phyloP scores from a whole-genome alignment of 2,113 vertebrate genomes.

The Gasterosteus nipponicus region DNA sequence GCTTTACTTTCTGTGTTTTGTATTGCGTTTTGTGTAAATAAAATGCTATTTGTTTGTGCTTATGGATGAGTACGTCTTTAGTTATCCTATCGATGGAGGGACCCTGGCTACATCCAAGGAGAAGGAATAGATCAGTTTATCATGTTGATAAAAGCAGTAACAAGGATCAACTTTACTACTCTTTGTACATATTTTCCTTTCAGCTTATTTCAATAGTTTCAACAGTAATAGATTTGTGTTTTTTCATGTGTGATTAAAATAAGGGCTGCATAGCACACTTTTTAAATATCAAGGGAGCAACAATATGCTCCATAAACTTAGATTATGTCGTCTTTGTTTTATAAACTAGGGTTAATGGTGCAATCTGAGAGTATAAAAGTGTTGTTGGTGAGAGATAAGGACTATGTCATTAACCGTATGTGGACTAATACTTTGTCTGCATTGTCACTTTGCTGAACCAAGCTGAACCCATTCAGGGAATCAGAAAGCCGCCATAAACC shows the following conservation, averaged over 20 bases:
- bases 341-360: background rate
- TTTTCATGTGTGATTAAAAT: slow-evolving; percentile 27
- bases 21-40: slow-evolving; percentile 36
- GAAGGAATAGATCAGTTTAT: slow-evolving; percentile 64
- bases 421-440: slow-evolving; percentile 5
- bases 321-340: background rate
- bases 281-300: background rate
- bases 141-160: slow-evolving; percentile 72
- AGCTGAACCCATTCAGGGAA: slow-evolving; percentile 4
- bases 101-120: slow-evolving; percentile 23
- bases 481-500: slow-evolving; percentile 22
- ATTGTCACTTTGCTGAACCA: background rate
- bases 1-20: slow-evolving; percentile 16
- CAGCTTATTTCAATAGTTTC: slow-evolving; percentile 31
- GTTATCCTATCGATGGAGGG: slow-evolving; percentile 9
- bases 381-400: background rate
- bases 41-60: slow-evolving; percentile 6
- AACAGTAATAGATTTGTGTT: background rate
- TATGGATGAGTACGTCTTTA: slow-evolving; percentile 6
- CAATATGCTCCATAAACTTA: background rate
- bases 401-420: slow-evolving; percentile 15
- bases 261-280: background rate
- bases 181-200: slow-evolving; percentile 15
- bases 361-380: slow-evolving; percentile 1
- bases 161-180: slow-evolving; percentile 25